Evolutionary conservation across 1,140 invertebrate species (phyloP).

Genomic region (Drosophila gunungcola): DNA sequence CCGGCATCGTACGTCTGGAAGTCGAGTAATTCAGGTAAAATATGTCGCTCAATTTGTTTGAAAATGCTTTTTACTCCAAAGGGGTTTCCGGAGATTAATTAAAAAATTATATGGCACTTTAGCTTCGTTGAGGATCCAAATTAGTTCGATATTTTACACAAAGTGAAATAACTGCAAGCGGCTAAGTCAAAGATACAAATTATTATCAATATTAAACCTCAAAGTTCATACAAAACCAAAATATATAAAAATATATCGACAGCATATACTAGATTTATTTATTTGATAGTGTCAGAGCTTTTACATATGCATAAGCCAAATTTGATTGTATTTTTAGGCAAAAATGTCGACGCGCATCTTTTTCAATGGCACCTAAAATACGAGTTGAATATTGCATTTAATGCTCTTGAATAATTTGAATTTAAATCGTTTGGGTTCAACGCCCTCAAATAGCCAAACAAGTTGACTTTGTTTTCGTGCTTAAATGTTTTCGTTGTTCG

Average conservation of each 20-base stretch:
- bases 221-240: not conserved
- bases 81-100: constrained; percentile 40
- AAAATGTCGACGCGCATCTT: constrained; percentile 12
- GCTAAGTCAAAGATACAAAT: not conserved
- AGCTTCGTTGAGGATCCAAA: not conserved
- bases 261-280: not conserved
- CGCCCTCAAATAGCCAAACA: constrained; percentile 30
- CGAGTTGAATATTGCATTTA: constrained; percentile 26
- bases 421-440: constrained; percentile 31
- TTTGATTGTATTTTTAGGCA: constrained; percentile 3
- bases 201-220: not conserved
- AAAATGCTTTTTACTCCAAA: constrained; percentile 36
- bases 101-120: constrained; percentile 21
- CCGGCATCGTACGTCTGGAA: not conserved
- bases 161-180: not conserved
- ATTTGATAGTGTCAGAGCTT: not conserved
- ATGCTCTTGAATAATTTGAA: constrained; percentile 34
- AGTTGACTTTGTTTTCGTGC: constrained; percentile 5
- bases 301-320: constrained; percentile 24
- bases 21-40: constrained; percentile 34
- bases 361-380: constrained; percentile 6
- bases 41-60: constrained; percentile 44
- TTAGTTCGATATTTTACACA: constrained; percentile 2
- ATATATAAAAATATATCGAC: no score
- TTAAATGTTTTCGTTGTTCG: constrained; percentile 22